Base-by-base conservation (phyloP, 2,113 vertebrate species). In the Leptobrachium ailaonicum region DNA sequence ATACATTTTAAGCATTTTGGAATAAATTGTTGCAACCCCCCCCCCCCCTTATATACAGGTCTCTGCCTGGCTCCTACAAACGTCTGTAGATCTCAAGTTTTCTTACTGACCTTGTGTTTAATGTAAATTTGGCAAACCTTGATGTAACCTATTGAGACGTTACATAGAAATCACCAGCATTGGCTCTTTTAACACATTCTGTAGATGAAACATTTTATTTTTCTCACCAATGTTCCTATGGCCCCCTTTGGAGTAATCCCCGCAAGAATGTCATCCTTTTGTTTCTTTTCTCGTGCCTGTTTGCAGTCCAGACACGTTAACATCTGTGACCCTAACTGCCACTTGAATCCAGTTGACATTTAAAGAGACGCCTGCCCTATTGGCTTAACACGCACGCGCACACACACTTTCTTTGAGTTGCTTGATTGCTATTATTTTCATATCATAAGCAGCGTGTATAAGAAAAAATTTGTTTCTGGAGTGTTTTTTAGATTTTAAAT, bases 301-400 rank as follows among this genome's bases (percentile, higher is more conserved):
- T 73, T 66, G 56, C 41, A 10, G 40, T 7, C 42, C 20, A 32
- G 20, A 50, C 69, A 5, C 71, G 64, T 45, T 79, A 64, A 73
- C 77, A 73, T 80, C 70, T 80, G 77, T 73, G 71, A 80, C 70
- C 62, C 64, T 58, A 79, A 64, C 32, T 20, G 71, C 73, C 62
- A 73, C 62, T 67, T 73, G 14, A 58, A 47, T 73, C 77, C 10
- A 47, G 8, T 43, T 41, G 54, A 32, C 40, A 80, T 3, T 45
- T 47, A 12, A 40, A n/a, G 66, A 45, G 64, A 45, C 9, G 1
- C 11, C 8, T 60, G 56, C 42, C 43, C 40, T 79, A 54, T 50
- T 72, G 60, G n/a, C 62, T 66, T 79, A 73, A 66, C 58, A 58
- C 9, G 13, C 2, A 66, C 66, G 7, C 66, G 7, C 70, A 42